These are phyloP conservation scores for Notiomystis cincta DNA, from an alignment of 2,113 vertebrate species.

Conservation along the genomic window DNA sequence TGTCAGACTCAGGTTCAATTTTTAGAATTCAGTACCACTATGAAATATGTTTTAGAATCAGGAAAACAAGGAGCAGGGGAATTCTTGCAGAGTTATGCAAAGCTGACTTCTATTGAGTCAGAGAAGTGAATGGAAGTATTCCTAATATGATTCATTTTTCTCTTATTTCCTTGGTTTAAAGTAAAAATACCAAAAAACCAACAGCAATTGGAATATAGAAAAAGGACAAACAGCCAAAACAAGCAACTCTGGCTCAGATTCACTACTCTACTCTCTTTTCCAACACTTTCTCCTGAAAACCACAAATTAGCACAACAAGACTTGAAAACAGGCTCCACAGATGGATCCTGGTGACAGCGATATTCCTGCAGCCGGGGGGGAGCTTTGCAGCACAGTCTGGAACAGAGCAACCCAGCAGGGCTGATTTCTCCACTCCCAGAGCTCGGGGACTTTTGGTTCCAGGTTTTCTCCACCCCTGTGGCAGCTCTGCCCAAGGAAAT, in stretches of 20 bases:
- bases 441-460: background rate
- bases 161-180: background rate
- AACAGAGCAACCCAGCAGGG: background rate
- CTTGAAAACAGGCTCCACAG: background rate
- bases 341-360: fast-evolving
- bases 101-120: background rate
- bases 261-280: background rate
- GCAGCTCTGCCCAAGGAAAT: background rate
- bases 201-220: background rate
- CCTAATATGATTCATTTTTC: background rate
- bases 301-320: background rate
- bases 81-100: background rate
- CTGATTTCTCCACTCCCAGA: background rate
- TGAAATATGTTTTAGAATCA: background rate
- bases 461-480: background rate
- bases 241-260: background rate
- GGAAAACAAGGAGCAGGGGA: background rate
- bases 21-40: background rate
- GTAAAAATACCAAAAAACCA: background rate
- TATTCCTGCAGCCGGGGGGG: background rate
- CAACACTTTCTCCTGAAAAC: background rate
- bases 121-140: background rate
- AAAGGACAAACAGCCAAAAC: background rate
- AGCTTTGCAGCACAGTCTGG: background rate
- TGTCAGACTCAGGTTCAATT: background rate